These are phyloP conservation scores for Drosophila prolongata DNA, from an alignment of 2,888 invertebrate species.

Conservation along the genomic window DNA sequence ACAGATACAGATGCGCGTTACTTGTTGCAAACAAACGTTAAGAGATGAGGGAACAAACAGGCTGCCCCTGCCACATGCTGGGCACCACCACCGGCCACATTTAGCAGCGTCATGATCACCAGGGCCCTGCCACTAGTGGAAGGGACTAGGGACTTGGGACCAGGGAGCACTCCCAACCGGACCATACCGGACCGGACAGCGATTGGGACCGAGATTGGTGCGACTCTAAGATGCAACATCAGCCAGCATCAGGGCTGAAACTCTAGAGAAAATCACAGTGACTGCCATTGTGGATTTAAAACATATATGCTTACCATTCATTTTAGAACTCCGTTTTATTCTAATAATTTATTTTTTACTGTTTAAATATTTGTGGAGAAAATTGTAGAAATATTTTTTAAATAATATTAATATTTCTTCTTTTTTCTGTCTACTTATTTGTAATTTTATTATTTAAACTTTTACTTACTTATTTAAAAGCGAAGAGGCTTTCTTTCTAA, in stretches of 20 bases:
- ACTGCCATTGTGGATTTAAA: neutral
- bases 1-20: conserved; percentile 66
- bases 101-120: conserved; percentile 50
- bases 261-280: neutral
- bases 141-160: conserved; percentile 9
- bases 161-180: conserved; percentile 8
- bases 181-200: conserved; percentile 12
- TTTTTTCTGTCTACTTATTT: no score
- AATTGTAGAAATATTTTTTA: no score
- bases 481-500: no score
- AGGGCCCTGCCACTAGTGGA: conserved; percentile 7
- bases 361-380: no score
- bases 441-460: no score
- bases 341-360: no score
- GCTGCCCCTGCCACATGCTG: conserved; percentile 51
- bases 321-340: no score
- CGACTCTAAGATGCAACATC: conserved; percentile 26
- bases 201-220: conserved; percentile 26
- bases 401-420: no score
- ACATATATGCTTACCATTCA: no score
- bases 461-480: no score
- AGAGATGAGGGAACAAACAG: conserved; percentile 51
- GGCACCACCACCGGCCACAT: conserved; percentile 43
- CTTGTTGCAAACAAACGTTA: conserved; percentile 72
- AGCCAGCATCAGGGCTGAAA: conserved; percentile 30